A percentile compares a stretch with the other conserved stretches of the same genome.
phyloP scores from a whole-genome alignment of 2,888 invertebrate genomes.

The Andrena bucephala region DNA sequence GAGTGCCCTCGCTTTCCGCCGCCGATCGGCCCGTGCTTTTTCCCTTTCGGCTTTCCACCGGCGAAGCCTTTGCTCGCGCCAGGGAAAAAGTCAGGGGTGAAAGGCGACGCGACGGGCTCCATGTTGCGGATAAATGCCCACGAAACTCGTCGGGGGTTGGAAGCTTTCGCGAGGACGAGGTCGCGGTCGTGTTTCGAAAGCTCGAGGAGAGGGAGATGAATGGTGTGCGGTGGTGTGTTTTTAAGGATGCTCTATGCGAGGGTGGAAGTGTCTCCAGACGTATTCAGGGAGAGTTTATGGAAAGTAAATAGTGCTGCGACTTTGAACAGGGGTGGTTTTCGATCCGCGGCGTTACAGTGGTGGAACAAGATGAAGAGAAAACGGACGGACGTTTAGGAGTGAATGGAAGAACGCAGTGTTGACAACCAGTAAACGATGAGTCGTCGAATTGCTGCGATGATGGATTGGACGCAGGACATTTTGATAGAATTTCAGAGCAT shows the following conservation, averaged over 20 bases:
- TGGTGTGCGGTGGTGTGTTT: too few species aligned
- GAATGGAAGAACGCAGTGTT: background rate
- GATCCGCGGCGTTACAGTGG: too few species aligned
- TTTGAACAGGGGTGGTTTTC: too few species aligned
- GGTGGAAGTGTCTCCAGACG: too few species aligned
- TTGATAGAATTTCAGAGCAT: slow-evolving; percentile 37
- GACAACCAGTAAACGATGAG: background rate
- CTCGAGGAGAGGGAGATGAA: too few species aligned
- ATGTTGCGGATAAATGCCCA: background rate
- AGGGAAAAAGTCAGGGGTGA: slow-evolving; percentile 10
- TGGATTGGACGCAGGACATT: slow-evolving; percentile 12
- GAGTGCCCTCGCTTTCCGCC: slow-evolving; percentile 1
- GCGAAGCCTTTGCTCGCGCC: background rate
- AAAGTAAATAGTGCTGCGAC: too few species aligned
- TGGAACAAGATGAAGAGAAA: background rate
- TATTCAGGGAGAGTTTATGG: too few species aligned
- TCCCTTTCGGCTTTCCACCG: background rate
- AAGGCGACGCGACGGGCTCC: background rate
- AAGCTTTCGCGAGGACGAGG: background rate
- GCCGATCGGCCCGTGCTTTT: background rate
- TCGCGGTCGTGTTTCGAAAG: background rate
- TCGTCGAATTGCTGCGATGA: background rate
- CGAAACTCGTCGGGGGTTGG: background rate
- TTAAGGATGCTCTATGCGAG: too few species aligned
- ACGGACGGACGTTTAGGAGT: slow-evolving; percentile 3